These are phyloP conservation scores for Eugnorisma glareosa DNA, from an alignment of 2,888 invertebrate genomes.

Conservation along the genomic window DNA sequence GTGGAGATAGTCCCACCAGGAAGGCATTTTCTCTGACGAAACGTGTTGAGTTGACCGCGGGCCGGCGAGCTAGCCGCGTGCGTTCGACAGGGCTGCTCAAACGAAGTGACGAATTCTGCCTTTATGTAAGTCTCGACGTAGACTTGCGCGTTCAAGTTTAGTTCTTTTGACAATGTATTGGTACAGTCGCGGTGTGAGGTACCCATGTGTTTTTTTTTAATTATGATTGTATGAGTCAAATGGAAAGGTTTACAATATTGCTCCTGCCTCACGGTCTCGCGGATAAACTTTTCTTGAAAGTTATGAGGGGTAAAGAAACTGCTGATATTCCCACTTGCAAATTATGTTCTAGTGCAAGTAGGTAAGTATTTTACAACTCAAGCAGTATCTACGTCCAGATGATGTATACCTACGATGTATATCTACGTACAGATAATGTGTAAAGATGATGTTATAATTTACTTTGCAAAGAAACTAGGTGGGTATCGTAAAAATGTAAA, in stretches of 20 bases:
- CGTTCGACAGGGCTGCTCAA: conserved; percentile 67
- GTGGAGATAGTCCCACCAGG: conserved; percentile 91
- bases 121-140: conserved; percentile 68
- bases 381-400: neutral
- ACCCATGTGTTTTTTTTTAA: conserved; percentile 39
- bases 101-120: conserved; percentile 69
- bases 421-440: too few species aligned
- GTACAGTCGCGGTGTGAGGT: conserved; percentile 69
- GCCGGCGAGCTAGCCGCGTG: conserved; percentile 52
- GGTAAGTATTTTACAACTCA: neutral
- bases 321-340: neutral
- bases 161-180: conserved; percentile 68
- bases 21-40: conserved; percentile 88
- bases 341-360: neutral
- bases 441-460: neutral
- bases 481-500: neutral
- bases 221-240: neutral
- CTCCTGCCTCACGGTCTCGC: neutral
- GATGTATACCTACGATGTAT: too few species aligned
- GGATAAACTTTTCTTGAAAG: neutral
- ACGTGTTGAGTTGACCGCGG: conserved; percentile 71
- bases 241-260: neutral
- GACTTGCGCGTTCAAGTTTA: conserved; percentile 87
- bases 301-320: neutral
- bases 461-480: neutral